These are phyloP conservation scores for Abscondita cerata DNA, from an alignment of 2,888 invertebrate genomes.

Conservation along the genomic window DNA sequence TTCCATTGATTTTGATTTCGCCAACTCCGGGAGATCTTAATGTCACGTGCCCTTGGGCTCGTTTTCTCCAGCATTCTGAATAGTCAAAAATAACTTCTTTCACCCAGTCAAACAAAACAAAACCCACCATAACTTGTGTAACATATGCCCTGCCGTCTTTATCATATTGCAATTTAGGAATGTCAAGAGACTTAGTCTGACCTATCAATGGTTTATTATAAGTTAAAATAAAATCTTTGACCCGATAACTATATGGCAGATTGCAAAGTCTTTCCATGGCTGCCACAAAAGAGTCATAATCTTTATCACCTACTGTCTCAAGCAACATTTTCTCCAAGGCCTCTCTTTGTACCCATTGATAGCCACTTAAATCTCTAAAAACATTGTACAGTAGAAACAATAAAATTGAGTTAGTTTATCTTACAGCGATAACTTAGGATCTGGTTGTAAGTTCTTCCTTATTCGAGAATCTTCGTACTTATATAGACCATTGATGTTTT, in stretches of 20 bases:
- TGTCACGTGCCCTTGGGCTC: conserved; percentile 79
- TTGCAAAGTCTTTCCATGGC: conserved; percentile 74
- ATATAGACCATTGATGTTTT: conserved; percentile 71
- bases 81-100: conserved; percentile 35
- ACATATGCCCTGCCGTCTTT: conserved; percentile 74
- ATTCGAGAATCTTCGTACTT: conserved; percentile 75
- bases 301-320: conserved; percentile 71
- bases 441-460: conserved; percentile 66
- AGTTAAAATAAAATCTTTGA: conserved; percentile 75
- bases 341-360: conserved; percentile 71
- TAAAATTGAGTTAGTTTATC: conserved; percentile 41
- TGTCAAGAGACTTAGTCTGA: conserved; percentile 65
- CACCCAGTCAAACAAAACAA: conserved; percentile 1
- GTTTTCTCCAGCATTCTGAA: conserved; percentile 74
- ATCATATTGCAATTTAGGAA: conserved; percentile 74
- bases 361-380: conserved; percentile 63
- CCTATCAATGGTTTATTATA: conserved; percentile 69
- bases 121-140: conserved; percentile 70
- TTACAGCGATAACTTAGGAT: conserved; percentile 67
- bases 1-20: conserved; percentile 79
- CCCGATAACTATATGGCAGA: conserved; percentile 75
- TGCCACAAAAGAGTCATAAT: conserved; percentile 75
- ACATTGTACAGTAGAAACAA: conserved; percentile 14
- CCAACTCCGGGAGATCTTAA: conserved; percentile 83
- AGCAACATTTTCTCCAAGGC: conserved; percentile 70